Evolutionary conservation across 2,888 invertebrate species (phyloP).

Genomic region (Eupithecia abbreviata): DNA sequence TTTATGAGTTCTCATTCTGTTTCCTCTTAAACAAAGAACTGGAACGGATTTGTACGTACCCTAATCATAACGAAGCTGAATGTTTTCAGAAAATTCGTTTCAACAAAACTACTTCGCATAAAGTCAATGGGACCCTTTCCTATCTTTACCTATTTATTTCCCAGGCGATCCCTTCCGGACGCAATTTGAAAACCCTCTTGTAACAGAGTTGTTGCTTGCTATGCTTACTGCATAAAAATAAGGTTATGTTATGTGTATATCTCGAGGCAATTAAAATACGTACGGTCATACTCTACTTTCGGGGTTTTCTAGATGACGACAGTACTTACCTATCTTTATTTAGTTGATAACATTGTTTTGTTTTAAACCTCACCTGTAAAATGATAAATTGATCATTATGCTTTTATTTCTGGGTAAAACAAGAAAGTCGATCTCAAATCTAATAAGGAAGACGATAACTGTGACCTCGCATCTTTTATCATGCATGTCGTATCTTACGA

Average conservation of each 20-base stretch:
- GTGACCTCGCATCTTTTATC: constrained; percentile 56
- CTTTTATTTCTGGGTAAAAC: constrained; percentile 46
- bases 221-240: constrained; percentile 25
- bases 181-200: constrained; percentile 21
- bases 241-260: constrained; percentile 3
- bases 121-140: constrained; percentile 21
- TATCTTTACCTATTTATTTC: constrained; percentile 26
- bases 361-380: constrained; percentile 8
- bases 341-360: constrained; percentile 8
- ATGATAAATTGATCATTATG: constrained; percentile 37
- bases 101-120: constrained; percentile 17
- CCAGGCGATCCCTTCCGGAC: constrained; percentile 29
- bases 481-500: constrained; percentile 46
- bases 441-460: constrained; percentile 59
- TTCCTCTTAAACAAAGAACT: constrained; percentile 14
- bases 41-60: not conserved
- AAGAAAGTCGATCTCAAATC: constrained; percentile 52
- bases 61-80: constrained; percentile 10
- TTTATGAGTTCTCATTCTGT: constrained; percentile 30
- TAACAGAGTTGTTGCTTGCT: constrained; percentile 21
- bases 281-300: not conserved
- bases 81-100: constrained; percentile 7
- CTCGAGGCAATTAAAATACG: not conserved
- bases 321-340: not conserved
- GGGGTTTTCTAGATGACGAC: constrained; percentile 10